Percentiles rank a stretch among this genome's conserved stretches.
Evolutionary conservation across 2,888 invertebrate genomes (phyloP).

Genomic region (Cataglyphis altisquamis): DNA sequence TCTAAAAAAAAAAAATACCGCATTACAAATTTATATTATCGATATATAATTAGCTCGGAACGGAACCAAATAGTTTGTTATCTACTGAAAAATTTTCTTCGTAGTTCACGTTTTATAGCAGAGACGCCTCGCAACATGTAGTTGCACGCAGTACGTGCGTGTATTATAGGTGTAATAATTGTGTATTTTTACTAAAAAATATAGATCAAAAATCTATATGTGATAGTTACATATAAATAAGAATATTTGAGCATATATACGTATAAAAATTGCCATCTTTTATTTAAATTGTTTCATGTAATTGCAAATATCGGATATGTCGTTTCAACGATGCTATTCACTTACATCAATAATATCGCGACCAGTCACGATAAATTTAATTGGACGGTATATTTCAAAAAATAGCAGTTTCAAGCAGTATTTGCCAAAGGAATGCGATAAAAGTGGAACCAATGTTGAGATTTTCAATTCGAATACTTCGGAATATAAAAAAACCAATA

Average conservation of each 20-base stretch:
- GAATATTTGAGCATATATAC: not conserved
- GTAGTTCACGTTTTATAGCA: too few species aligned
- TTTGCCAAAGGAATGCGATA: not conserved
- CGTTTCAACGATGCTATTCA: conserved; percentile 18
- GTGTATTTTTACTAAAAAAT: not conserved
- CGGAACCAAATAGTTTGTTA: too few species aligned
- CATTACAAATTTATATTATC: too few species aligned
- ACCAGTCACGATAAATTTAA: not conserved
- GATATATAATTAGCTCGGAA: too few species aligned
- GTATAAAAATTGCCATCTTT: not conserved
- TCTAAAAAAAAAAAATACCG: too few species aligned
- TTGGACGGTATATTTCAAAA: not conserved
- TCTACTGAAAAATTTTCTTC: too few species aligned
- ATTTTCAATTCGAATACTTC: not conserved
- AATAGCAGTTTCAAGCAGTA: not conserved
- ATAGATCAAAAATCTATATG: too few species aligned
- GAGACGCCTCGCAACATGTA: too few species aligned
- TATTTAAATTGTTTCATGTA: not conserved
- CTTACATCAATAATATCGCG: not conserved
- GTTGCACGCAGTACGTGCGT: too few species aligned
- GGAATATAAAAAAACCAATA: not conserved
- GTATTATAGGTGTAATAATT: not conserved
- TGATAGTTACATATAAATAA: not conserved
- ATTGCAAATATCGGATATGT: conserved; percentile 2
- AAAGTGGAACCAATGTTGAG: not conserved